Evolutionary conservation across 2,888 invertebrate genomes (phyloP).

Genomic region (Netelia inedita): DNA sequence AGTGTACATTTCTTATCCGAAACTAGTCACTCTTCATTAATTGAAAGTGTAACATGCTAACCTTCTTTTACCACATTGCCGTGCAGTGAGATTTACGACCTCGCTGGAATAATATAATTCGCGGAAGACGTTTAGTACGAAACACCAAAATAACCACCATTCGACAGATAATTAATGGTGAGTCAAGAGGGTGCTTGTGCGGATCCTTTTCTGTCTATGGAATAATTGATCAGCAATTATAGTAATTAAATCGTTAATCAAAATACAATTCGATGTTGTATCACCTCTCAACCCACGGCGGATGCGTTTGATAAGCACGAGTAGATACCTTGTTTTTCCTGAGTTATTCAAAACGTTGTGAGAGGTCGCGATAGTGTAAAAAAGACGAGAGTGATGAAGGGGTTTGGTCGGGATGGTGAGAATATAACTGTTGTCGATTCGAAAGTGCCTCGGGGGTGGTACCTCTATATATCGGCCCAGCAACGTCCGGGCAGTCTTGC

Average conservation of each 20-base stretch:
- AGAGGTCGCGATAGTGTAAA: conserved; percentile 38
- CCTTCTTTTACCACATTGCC: too few relatives aligned
- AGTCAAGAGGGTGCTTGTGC: too few relatives aligned
- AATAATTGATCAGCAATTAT: too few relatives aligned
- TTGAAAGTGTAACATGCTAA: too few relatives aligned
- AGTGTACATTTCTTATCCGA: too few relatives aligned
- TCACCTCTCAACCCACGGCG: background rate
- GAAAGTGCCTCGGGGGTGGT: conserved; percentile 58
- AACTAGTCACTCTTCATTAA: too few relatives aligned
- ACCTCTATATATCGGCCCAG: conserved; percentile 66
- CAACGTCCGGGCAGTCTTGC: conserved; percentile 71
- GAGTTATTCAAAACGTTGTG: conserved; percentile 57
- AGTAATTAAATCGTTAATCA: background rate
- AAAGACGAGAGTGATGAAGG: background rate
- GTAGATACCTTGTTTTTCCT: conserved; percentile 39
- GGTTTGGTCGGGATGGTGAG: conserved; percentile 2
- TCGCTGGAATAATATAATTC: too few relatives aligned
- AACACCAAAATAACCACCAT: too few relatives aligned
- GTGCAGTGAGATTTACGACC: too few relatives aligned
- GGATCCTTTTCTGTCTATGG: too few relatives aligned
- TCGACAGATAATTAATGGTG: too few relatives aligned
- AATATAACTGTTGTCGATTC: conserved; percentile 58
- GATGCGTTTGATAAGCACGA: conserved; percentile 44
- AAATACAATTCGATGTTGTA: background rate
- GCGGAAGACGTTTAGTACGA: too few relatives aligned